These are phyloP conservation scores for Lipotes vexillifer DNA, from an alignment of 2,113 vertebrate genomes.

Conservation along the genomic window DNA sequence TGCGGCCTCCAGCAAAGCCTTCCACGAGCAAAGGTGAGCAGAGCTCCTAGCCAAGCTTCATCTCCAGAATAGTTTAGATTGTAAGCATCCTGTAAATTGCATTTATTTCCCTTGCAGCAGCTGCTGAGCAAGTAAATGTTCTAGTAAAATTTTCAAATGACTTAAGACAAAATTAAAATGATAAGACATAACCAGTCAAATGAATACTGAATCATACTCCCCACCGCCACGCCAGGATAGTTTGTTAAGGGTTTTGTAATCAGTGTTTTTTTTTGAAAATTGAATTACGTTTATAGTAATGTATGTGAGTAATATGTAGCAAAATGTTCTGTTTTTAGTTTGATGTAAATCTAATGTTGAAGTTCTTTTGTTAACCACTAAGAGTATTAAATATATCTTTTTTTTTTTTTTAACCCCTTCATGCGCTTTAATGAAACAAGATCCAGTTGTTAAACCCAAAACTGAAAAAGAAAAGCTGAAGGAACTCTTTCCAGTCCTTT, in stretches of 20 bases:
- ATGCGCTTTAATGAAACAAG: slow-evolving; percentile 68
- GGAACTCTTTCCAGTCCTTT: slow-evolving; percentile 94
- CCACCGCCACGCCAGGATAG: fast-evolving
- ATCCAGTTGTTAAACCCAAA: slow-evolving; percentile 84
- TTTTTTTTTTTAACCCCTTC: not conserved
- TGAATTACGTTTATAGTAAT: not conserved
- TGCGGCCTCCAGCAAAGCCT: slow-evolving; percentile 90
- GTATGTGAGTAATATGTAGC: not conserved
- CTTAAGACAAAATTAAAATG: not conserved
- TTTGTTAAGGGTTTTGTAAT: not conserved
- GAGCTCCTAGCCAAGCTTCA: not conserved
- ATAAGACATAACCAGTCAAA: not conserved
- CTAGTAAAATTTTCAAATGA: not conserved
- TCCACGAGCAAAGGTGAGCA: slow-evolving; percentile 86
- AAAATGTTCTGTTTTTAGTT: slow-evolving; percentile 4
- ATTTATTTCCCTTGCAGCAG: not conserved
- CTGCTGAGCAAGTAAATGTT: not conserved
- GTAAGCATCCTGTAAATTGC: not conserved
- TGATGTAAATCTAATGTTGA: not conserved
- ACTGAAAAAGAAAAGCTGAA: slow-evolving; percentile 91
- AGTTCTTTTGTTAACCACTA: not conserved
- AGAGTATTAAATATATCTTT: not conserved
- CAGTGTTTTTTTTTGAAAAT: not conserved
- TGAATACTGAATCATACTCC: not conserved
- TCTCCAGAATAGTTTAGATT: not conserved